Percentiles rank a stretch among this genome's conserved stretches.
Evolutionary conservation across 2,888 invertebrate genomes (phyloP).

Genomic region (Metallyticus violacea): DNA sequence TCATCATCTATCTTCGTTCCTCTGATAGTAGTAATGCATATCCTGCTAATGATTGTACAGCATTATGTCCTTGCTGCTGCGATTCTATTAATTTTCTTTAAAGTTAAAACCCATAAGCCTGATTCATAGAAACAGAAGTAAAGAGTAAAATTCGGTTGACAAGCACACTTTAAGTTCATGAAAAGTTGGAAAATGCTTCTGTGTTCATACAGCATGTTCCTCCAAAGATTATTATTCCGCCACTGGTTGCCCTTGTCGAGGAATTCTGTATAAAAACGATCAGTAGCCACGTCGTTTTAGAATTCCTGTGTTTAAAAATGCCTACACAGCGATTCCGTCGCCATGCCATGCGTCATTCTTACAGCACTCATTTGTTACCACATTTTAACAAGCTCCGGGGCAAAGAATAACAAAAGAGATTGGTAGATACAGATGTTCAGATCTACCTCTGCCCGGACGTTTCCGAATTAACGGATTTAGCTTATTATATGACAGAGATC

Average conservation of each 20-base stretch:
- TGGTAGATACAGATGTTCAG: background rate
- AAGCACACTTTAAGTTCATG: no score
- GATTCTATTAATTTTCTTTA: no score
- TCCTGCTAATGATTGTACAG: no score
- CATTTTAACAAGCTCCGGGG: background rate
- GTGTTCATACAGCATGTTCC: no score
- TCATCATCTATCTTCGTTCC: no score
- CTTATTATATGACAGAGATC: no score
- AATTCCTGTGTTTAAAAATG: conserved; percentile 7
- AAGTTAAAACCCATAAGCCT: no score
- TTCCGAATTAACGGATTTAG: background rate
- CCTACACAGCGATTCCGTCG: background rate
- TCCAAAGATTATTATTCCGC: background rate
- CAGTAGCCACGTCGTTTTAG: background rate
- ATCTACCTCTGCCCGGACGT: background rate
- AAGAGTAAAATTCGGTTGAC: no score
- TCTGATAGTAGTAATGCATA: no score
- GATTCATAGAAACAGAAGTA: no score
- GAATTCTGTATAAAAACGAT: background rate
- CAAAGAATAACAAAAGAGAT: background rate
- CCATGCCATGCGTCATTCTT: conserved; percentile 10
- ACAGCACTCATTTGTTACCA: conserved; percentile 8
- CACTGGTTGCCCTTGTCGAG: background rate
- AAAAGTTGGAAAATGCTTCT: no score
- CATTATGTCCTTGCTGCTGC: no score